Conservation (phyloP, 64 coral and sea anemone species). For the Acropora yongei region DNA sequence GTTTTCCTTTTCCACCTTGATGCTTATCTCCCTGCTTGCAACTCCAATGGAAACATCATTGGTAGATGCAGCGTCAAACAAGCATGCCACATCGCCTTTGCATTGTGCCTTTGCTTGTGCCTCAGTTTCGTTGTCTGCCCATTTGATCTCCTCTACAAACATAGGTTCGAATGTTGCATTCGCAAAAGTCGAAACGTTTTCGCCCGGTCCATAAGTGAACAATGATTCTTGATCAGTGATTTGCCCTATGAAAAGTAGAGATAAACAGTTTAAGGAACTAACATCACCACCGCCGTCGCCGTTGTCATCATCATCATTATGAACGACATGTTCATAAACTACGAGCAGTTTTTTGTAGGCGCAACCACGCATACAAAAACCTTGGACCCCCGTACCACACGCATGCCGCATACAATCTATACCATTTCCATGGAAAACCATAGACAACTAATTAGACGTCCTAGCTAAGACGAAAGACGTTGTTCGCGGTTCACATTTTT, state of each 20-base stretch:
- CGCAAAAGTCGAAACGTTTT: conserved; percentile 13
- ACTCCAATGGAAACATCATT: conserved; percentile 42
- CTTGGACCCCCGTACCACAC: no score
- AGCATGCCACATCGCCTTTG: conserved; percentile 8
- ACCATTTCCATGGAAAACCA: no score
- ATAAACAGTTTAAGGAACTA: no score
- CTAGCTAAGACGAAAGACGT: no score
- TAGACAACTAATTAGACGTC: no score
- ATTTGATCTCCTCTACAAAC: conserved; percentile 40
- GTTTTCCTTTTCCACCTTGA: conserved; percentile 24
- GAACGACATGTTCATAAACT: no score
- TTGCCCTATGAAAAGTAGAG: conserved; percentile 13
- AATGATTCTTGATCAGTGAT: conserved; percentile 19
- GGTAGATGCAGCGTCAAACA: conserved; percentile 50
- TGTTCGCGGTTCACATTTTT: no score
- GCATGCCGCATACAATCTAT: no score
- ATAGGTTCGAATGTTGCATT: conserved; percentile 37
- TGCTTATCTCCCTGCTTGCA: conserved; percentile 1
- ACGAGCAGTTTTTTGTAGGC: no score
- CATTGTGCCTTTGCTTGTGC: background rate
- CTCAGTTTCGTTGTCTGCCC: conserved; percentile 1
- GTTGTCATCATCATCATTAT: no score
- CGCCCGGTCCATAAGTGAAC: conserved; percentile 28
- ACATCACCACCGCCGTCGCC: no score
- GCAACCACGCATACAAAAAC: no score